Conservation (phyloP, 37 sponge, comb jelly and placozoan species). For the Chondrilla cf. caribensis region DNA sequence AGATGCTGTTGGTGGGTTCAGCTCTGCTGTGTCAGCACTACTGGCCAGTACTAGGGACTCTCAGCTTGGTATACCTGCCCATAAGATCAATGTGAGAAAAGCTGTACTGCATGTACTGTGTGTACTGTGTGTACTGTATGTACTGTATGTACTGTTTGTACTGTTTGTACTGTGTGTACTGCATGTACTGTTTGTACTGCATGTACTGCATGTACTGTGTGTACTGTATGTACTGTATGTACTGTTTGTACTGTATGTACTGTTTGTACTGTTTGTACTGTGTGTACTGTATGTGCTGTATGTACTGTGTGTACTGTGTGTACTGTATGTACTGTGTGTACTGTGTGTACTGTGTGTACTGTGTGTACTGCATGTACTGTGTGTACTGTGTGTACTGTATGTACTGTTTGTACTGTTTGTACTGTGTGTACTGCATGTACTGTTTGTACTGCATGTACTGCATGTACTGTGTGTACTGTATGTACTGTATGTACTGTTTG, state of each 20-base stretch:
- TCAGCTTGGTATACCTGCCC: conserved; percentile 84
- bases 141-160: neutral
- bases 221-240: too few species aligned
- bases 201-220: neutral
- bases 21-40: conserved; percentile 78
- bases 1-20: conserved; percentile 70
- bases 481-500: too few species aligned
- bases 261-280: too few species aligned
- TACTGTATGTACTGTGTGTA: too few species aligned
- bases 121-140: too few species aligned
- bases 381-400: neutral
- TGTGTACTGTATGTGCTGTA: too few species aligned
- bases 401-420: too few species aligned
- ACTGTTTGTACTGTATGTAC: neutral
- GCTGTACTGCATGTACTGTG: neutral
- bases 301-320: neutral
- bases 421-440: neutral
- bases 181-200: too few species aligned
- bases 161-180: neutral
- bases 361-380: too few species aligned
- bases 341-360: too few species aligned
- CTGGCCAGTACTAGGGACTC: conserved; percentile 74
- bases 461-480: neutral
- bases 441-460: too few species aligned
- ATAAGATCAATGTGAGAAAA: conserved; percentile 73